Evolutionary conservation across 1,140 invertebrate species (phyloP).

Genomic region (Choristoneura fumiferana): DNA sequence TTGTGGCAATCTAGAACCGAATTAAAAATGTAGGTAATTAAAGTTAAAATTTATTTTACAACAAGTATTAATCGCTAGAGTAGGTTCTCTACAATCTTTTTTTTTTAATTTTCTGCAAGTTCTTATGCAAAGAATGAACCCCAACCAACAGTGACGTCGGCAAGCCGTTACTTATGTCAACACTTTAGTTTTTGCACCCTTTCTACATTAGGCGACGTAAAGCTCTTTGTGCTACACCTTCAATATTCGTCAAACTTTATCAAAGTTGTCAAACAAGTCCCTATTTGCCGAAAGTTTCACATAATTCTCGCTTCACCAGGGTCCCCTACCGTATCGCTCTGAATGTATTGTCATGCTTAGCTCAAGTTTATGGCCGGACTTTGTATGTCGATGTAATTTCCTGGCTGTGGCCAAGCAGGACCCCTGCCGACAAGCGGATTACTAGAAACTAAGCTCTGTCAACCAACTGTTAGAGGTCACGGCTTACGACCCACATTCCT

Average conservation of each 20-base stretch:
- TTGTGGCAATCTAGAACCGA: too few species aligned
- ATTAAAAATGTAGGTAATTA: too few species aligned
- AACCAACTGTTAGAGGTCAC: slow-evolving; percentile 38
- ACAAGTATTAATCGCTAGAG: too few species aligned
- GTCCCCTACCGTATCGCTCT: neutral
- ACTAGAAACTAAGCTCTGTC: slow-evolving; percentile 35
- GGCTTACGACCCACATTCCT: slow-evolving; percentile 39
- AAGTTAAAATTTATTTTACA: too few species aligned
- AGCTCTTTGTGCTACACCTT: slow-evolving; percentile 4
- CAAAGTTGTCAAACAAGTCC: slow-evolving; percentile 14
- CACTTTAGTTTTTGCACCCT: neutral
- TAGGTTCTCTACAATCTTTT: too few species aligned
- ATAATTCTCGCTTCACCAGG: neutral
- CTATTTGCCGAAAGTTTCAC: neutral
- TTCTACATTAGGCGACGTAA: neutral
- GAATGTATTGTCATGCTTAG: neutral
- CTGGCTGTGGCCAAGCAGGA: neutral
- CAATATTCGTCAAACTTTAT: slow-evolving; percentile 6
- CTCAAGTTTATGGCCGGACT: neutral
- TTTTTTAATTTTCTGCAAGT: too few species aligned
- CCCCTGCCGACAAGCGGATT: slow-evolving; percentile 43
- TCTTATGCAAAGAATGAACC: too few species aligned
- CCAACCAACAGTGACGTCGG: too few species aligned
- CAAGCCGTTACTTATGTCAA: neutral
- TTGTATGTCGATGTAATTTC: slow-evolving; percentile 3